Percentiles rank a stretch among this genome's conserved stretches.
Evolutionary conservation across 2,797 vertebrate species (phyloP).

Genomic region (Glossophaga mutica): DNA sequence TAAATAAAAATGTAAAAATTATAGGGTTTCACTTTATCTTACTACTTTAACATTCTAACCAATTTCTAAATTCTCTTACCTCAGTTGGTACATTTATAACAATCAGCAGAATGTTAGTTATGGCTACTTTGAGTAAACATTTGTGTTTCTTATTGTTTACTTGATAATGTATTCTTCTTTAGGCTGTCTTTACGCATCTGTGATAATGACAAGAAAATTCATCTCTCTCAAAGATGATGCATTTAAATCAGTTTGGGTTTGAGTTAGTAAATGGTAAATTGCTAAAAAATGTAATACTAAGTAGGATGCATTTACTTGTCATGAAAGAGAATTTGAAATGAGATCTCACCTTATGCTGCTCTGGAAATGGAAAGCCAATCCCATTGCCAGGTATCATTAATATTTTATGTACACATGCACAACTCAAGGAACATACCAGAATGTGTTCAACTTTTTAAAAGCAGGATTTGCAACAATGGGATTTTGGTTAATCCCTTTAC

Average conservation of each 20-base stretch:
- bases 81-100: not conserved
- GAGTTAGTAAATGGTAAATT: not conserved
- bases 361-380: not conserved
- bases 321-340: not conserved
- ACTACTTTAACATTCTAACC: not conserved
- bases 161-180: not conserved
- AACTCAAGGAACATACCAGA: not conserved
- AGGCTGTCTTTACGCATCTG: not conserved
- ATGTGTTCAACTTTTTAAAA: not conserved
- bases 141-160: slow-evolving; percentile 39
- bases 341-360: not conserved
- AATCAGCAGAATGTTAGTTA: not conserved
- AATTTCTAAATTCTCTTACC: not conserved
- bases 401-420: not conserved
- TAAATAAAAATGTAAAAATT: slow-evolving; percentile 1
- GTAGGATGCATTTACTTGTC: not conserved
- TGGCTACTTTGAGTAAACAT: not conserved
- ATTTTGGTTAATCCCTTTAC: not conserved
- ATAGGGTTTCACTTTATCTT: not conserved
- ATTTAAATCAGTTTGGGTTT: slow-evolving; percentile 40
- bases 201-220: slow-evolving; percentile 31
- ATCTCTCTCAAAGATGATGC: not conserved
- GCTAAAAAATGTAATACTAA: slow-evolving; percentile 31
- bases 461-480: not conserved
- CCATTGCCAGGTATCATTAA: not conserved